Base-by-base conservation (phyloP, 2,888 invertebrate species). In the Euspilapteryx auroguttella region DNA sequence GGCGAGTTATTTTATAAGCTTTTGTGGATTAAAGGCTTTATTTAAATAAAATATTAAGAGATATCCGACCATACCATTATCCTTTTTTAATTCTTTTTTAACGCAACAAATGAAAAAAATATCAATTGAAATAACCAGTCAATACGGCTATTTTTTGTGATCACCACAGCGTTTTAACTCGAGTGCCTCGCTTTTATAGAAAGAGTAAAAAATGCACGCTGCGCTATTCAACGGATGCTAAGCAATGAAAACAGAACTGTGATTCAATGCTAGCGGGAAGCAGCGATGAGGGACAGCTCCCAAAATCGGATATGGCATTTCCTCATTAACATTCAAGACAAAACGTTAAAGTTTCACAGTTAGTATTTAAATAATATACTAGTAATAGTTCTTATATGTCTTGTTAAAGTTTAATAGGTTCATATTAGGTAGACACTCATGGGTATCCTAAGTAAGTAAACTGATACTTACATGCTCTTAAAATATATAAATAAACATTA, bases 171-270 rank as follows among this genome's bases (percentile, higher is more conserved):
- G 61, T 64, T 54, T 38, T 46, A 45, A 52, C 52, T 73, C 47
- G 63, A 73, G 73, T 65, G 68, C 52, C 10, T 37, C 37, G 39
- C 31, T 39, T 42, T 36, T 37, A 36, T 38, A 29, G 44, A 33
- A 64, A 55, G 45, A 36, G 42, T 46, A 55, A 66, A 63, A 65
- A 69, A 65, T 50, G 55, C 73, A 69, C 48, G 69, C 68, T 51
- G 73, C 14, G 69, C 63, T 47, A 69, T 71, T 69, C 66, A 68
- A 46, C 44, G 44, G 41, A n/a, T 43, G 40, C 47, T 44, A 49
- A 52, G 59, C 63, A 63, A 73, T 58, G 59, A 73, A 75, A 73
- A 73, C 68, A 75, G 55, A 61, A 65, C 62, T 61, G 58, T 59
- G 48, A 58, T 52, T 57, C 50, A 35, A 41, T 8, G 17, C 40